These are phyloP conservation scores for Boloria selene DNA, from an alignment of 2,888 invertebrate species.

Conservation along the genomic window DNA sequence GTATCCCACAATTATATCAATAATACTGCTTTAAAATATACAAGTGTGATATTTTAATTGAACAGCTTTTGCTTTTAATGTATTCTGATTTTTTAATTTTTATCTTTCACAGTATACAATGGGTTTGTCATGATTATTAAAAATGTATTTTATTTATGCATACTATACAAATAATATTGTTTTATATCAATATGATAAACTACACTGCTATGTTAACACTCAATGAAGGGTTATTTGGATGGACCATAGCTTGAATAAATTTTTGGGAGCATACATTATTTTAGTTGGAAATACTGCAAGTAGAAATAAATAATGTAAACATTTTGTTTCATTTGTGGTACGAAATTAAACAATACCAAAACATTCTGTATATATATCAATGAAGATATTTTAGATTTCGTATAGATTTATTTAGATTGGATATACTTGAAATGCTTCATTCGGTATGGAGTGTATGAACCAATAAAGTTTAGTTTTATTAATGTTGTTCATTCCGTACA, in stretches of 20 bases:
- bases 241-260: conserved; percentile 35
- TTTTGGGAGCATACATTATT: conserved; percentile 33
- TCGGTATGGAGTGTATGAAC: conserved; percentile 25
- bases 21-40: conserved; percentile 7
- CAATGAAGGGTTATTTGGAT: conserved; percentile 29
- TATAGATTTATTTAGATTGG: conserved; percentile 35
- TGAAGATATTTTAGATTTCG: conserved; percentile 35
- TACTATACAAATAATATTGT: too few species aligned
- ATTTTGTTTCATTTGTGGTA: conserved; percentile 30
- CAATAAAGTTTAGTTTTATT: conserved; percentile 28
- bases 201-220: conserved; percentile 35
- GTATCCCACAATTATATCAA: neutral
- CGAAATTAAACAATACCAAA: conserved; percentile 36
- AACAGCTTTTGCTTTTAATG: conserved; percentile 13
- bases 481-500: conserved; percentile 47
- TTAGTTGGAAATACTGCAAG: conserved; percentile 22
- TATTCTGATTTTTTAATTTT: neutral
- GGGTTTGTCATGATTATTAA: too few species aligned
- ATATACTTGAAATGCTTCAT: conserved; percentile 32
- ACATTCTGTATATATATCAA: conserved; percentile 30
- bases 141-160: too few species aligned
- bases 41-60: conserved; percentile 4
- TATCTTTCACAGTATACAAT: neutral
- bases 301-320: conserved; percentile 28
- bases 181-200: conserved; percentile 4